phyloP scores from a whole-genome alignment of 1,140 invertebrate species.

The Cotesia vestalis region DNA sequence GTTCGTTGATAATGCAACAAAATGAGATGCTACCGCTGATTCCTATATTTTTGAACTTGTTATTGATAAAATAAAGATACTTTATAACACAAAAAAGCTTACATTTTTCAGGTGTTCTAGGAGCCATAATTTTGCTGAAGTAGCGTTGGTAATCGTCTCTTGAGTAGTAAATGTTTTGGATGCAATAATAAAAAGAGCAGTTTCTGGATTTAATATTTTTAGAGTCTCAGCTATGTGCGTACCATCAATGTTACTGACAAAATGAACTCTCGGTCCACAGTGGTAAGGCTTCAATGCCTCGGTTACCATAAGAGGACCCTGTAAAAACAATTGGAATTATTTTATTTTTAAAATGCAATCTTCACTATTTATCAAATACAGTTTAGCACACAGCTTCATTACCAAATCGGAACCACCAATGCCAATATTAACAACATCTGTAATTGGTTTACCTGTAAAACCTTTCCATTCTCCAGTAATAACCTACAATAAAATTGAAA shows the following conservation, averaged over 20 bases:
- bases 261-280: slow-evolving; percentile 90
- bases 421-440: slow-evolving; percentile 99
- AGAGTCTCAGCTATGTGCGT: slow-evolving; percentile 96
- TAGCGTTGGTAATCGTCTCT: slow-evolving; percentile 99
- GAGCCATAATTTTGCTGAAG: slow-evolving; percentile 96
- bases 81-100: slow-evolving; percentile 56
- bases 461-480: slow-evolving; percentile 81
- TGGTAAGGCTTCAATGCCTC: slow-evolving; percentile 94
- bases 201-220: slow-evolving; percentile 91
- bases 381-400: slow-evolving; percentile 40
- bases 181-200: slow-evolving; percentile 96
- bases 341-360: not conserved
- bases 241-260: slow-evolving; percentile 99
- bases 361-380: no score
- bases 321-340: slow-evolving; percentile 37
- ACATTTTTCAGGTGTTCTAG: slow-evolving; percentile 87
- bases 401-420: slow-evolving; percentile 98
- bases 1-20: slow-evolving; percentile 98
- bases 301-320: slow-evolving; percentile 98
- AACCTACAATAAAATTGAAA: slow-evolving; percentile 62
- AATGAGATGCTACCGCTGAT: slow-evolving; percentile 91
- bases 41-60: slow-evolving; percentile 66
- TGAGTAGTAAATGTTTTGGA: slow-evolving; percentile 99
- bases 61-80: slow-evolving; percentile 16
- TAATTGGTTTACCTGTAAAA: slow-evolving; percentile 94